Evolutionary conservation across 2,888 invertebrate species (phyloP), one percentile per base, ranked within the genome.

Genomic region (Temnothorax rugatulus): DNA sequence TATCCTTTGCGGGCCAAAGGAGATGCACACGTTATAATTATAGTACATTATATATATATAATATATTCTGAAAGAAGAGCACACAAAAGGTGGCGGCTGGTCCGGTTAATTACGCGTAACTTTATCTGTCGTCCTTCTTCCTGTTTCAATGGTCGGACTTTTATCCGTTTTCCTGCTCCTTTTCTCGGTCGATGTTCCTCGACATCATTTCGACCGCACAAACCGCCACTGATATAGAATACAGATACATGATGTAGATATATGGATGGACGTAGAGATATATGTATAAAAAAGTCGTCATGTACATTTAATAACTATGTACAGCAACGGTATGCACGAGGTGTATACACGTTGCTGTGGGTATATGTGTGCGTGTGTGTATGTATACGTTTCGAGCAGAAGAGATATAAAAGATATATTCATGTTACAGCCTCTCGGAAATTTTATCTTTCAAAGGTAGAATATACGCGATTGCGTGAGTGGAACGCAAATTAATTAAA

Each of bases 1-100:
- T 86, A 85, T 85, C 88, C 89, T 89, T 89, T 88, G 89, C 89
- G 69, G 89, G 89, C 59, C 89, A 59, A 89, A 89, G 89, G 89
- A 73, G 25, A 41, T 41, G 57, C 79, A 25, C 29, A 54, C 79
- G 25, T 82, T 83, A 86, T 87, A 63, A 86, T 77, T 85, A 71
- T 85, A 87, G 83, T 74, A 83, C 64, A 83, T 82, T 64, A 64
- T 64, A 77, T 68, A 25, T 29, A 83, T 69, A 83, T 76, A 76
- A 64, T 66, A 64, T 64, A 77, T 68, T 68, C 77, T 57, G n/a
- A 50, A n/a, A 44, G 21, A 9, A 9, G 18, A 9, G 18, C 9
- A 44, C 9, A 44, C 25, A 68, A 13, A 47, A 13, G 57, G 54
- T 66, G 66, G 68, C 68, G 77, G 54, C 41, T 77, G 68, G 54